Evolutionary conservation across 2,888 invertebrate species (phyloP), one percentile per base, ranked within the genome.

Genomic region (Phaonia tiefii): DNA sequence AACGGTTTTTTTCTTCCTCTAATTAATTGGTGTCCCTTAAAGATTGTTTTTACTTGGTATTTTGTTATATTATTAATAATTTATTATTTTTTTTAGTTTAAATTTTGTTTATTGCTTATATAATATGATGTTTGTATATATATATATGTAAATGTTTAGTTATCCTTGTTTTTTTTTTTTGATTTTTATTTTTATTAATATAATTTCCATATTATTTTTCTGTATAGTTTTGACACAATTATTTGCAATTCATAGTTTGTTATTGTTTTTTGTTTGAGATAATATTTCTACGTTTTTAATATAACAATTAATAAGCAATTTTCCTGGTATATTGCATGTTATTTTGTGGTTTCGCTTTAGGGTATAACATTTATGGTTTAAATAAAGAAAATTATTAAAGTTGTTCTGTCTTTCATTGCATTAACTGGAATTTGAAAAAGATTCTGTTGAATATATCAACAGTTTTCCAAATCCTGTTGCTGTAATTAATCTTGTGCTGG

Each of bases 201-300:
- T 31, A 31, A 31, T 31, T 5, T 31, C 3, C 8, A 31, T 31
- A 31, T 31, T 31, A 31, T 8, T 31, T 31, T 31, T 8, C 31
- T 5, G 31, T 31, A 31, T 44, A 49, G n/a, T 25, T 67, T 67
- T 67, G 49, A 49, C 51, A 51, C 67, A 67, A 49, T 54, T 51
- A 51, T 67, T 67, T 66, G 66, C 31, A 49, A 49, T 31, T 66
- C 46, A 66, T 31, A 31, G 26, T n/a, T 66, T 51, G 63, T 66
- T 66, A 26, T 26, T 65, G 22, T 65, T 17, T 44, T 66, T 54
- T 67, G 31, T 66, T 44, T 51, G 51, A 54, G 37, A 39, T 67
- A 26, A 49, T 44, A 22, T n/a, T 54, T 54, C 25, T 54, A 49
- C 8, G 4, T 49, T 31, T n/a, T 49, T 49, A 54, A 54, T 54